Conservation (phyloP, 92 coral and sea anemone species). For the Ricordea florida region DNA sequence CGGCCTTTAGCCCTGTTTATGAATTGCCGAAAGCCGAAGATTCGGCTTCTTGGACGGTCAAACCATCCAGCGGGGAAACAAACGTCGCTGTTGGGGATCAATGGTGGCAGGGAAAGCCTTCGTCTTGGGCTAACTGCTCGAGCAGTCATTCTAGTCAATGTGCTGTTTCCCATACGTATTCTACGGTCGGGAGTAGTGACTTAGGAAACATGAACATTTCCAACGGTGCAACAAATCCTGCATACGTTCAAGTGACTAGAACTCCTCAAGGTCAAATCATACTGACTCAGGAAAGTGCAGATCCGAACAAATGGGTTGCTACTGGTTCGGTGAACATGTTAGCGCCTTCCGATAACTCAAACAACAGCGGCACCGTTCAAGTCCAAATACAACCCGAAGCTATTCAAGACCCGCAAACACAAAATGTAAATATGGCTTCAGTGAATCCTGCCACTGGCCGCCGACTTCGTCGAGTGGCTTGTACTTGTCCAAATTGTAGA, state of each 20-base stretch:
- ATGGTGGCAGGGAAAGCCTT: slow-evolving; percentile 90
- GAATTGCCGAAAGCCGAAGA: slow-evolving; percentile 62
- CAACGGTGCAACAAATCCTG: slow-evolving; percentile 58
- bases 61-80: slow-evolving; percentile 64
- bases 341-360: slow-evolving; percentile 34
- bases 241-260: slow-evolving; percentile 83
- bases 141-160: slow-evolving; percentile 55
- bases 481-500: slow-evolving; percentile 98
- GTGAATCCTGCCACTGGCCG: slow-evolving; percentile 60
- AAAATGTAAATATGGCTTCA: slow-evolving; percentile 21
- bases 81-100: slow-evolving; percentile 30
- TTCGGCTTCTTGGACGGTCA: slow-evolving; percentile 75
- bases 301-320: slow-evolving; percentile 79
- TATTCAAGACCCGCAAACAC: slow-evolving; percentile 27
- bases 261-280: slow-evolving; percentile 90
- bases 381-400: slow-evolving; percentile 57
- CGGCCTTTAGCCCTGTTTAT: slow-evolving; percentile 7
- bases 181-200: slow-evolving; percentile 38
- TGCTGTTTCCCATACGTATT: slow-evolving; percentile 51
- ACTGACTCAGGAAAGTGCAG: slow-evolving; percentile 77
- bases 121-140: slow-evolving; percentile 70
- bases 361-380: slow-evolving; percentile 27
- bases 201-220: slow-evolving; percentile 57
- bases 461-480: slow-evolving; percentile 96
- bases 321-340: slow-evolving; percentile 71